Evolutionary conservation across 2,888 invertebrate species (phyloP).

Genomic region (Odontomyia ornata): DNA sequence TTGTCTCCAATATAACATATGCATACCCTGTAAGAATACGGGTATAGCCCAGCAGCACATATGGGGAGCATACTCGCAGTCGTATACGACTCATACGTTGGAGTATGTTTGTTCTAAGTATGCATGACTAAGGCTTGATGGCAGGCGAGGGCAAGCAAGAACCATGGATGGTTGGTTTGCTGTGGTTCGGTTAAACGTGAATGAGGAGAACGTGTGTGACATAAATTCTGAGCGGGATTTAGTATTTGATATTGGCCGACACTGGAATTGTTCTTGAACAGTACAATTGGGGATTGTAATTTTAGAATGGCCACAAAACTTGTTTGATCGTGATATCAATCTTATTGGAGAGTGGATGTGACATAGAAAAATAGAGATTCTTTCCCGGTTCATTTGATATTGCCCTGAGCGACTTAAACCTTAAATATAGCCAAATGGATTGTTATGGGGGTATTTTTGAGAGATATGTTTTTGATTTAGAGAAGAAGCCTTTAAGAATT

Average conservation of each 20-base stretch:
- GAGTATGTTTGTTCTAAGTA: too few relatives aligned
- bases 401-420: too few relatives aligned
- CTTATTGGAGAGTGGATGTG: too few relatives aligned
- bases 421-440: too few relatives aligned
- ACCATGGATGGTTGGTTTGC: not conserved
- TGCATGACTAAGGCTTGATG: not conserved
- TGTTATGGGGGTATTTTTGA: too few relatives aligned
- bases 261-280: not conserved
- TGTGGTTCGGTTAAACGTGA: not conserved
- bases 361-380: too few relatives aligned
- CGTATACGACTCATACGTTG: too few relatives aligned
- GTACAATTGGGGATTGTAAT: slow-evolving; percentile 1
- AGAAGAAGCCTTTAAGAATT: too few relatives aligned
- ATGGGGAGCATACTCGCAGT: too few relatives aligned
- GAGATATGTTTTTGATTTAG: too few relatives aligned
- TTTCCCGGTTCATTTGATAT: too few relatives aligned
- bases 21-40: not conserved
- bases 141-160: not conserved
- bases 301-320: not conserved
- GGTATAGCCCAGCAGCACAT: too few relatives aligned
- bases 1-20: not conserved
- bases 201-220: slow-evolving; percentile 19
- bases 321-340: not conserved
- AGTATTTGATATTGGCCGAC: slow-evolving; percentile 10
- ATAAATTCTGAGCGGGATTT: slow-evolving; percentile 11